A percentile compares a stretch with the other conserved stretches of the same genome.
Evolutionary conservation across 2,888 invertebrate genomes (phyloP).

Genomic region (Thera britannica): DNA sequence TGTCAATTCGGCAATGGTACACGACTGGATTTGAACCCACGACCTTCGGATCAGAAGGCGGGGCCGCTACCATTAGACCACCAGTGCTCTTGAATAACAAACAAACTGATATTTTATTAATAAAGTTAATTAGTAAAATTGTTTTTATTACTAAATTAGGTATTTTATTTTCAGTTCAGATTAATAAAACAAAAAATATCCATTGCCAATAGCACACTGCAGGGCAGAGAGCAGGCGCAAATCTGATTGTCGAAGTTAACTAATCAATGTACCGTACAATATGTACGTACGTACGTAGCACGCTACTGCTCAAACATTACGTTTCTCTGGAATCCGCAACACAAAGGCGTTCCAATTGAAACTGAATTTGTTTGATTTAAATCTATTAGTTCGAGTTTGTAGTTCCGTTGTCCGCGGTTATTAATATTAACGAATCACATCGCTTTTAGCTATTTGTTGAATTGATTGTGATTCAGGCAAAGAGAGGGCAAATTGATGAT

Average conservation of each 20-base stretch:
- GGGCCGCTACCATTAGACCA: too few relatives aligned
- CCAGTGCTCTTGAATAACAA: too few relatives aligned
- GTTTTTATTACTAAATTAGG: too few relatives aligned
- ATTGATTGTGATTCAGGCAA: neutral
- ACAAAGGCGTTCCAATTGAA: slow-evolving; percentile 7
- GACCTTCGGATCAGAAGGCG: too few relatives aligned
- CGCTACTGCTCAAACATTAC: neutral
- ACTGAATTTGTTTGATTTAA: slow-evolving; percentile 10
- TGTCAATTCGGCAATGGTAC: too few relatives aligned
- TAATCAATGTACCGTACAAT: neutral
- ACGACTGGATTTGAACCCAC: too few relatives aligned
- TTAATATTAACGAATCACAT: neutral
- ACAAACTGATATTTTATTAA: too few relatives aligned
- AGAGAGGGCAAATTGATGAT: neutral
- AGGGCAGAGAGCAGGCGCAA: neutral
- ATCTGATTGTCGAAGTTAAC: neutral
- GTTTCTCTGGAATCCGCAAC: neutral
- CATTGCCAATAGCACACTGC: too few relatives aligned
- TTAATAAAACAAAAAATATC: too few relatives aligned
- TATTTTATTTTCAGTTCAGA: too few relatives aligned
- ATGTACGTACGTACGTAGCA: neutral
- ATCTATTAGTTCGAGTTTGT: slow-evolving; percentile 1
- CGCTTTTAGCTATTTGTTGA: neutral
- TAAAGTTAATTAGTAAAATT: too few relatives aligned
- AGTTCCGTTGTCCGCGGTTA: neutral